A percentile compares a stretch with the other conserved stretches of the same genome.
Evolutionary conservation across 1,140 invertebrate species (phyloP).

Genomic region (Listronotus bonariensis): DNA sequence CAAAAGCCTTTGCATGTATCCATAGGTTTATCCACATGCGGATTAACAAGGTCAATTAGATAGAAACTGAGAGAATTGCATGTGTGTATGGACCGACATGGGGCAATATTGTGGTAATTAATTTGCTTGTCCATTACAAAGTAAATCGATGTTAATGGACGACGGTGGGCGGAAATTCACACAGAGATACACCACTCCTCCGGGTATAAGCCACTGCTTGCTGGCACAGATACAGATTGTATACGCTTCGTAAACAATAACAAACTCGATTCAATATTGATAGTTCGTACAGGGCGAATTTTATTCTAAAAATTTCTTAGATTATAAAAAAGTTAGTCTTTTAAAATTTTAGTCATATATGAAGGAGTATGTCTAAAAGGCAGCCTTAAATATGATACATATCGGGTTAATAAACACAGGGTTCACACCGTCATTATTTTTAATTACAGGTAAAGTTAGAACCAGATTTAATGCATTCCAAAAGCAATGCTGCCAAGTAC

Average conservation of each 20-base stretch:
- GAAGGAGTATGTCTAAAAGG: no score
- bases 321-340: no score
- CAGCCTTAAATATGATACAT: no score
- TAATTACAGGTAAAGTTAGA: no score
- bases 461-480: no score
- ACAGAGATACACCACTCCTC: slow-evolving; percentile 9
- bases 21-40: slow-evolving; percentile 4
- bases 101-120: slow-evolving; percentile 40
- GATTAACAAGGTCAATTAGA: slow-evolving; percentile 21
- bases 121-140: slow-evolving; percentile 43
- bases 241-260: slow-evolving; percentile 6
- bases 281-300: not conserved
- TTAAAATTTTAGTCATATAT: no score
- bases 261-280: not conserved
- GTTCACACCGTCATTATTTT: no score
- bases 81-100: slow-evolving; percentile 13
- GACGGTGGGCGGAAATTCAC: slow-evolving; percentile 14
- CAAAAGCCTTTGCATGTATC: slow-evolving; percentile 13
- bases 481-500: no score
- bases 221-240: slow-evolving; percentile 5
- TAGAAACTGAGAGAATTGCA: slow-evolving; percentile 12
- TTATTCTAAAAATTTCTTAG: no score
- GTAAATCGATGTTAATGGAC: slow-evolving; percentile 41
- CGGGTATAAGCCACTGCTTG: slow-evolving; percentile 1
- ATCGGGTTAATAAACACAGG: no score